Evolutionary conservation across 2,888 invertebrate species (phyloP).

Genomic region (Amphipoea lucens): DNA sequence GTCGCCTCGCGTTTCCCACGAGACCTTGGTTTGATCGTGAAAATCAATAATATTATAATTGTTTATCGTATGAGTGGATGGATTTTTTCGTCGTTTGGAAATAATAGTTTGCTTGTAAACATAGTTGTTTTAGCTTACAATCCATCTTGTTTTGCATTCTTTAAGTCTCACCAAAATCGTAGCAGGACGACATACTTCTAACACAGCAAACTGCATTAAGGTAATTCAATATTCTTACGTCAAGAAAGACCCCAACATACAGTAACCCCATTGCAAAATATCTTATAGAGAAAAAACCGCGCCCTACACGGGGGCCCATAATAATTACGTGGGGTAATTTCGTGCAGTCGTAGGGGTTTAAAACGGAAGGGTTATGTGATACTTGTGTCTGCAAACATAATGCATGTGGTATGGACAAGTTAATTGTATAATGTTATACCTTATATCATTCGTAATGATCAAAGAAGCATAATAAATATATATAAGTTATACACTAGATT

Average conservation of each 20-base stretch:
- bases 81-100: slow-evolving; percentile 11
- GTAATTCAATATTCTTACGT: slow-evolving; percentile 66
- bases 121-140: not conserved
- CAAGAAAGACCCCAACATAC: slow-evolving; percentile 61
- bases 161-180: slow-evolving; percentile 4
- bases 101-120: not conserved
- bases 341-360: slow-evolving; percentile 79
- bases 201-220: slow-evolving; percentile 34
- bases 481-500: too few species aligned
- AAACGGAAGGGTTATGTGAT: slow-evolving; percentile 78
- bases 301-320: slow-evolving; percentile 76
- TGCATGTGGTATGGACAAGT: slow-evolving; percentile 31
- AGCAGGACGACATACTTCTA: slow-evolving; percentile 1
- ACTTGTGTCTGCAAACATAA: slow-evolving; percentile 53
- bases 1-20: slow-evolving; percentile 18
- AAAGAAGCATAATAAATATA: slow-evolving; percentile 10
- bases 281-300: slow-evolving; percentile 78
- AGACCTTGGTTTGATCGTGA: slow-evolving; percentile 47
- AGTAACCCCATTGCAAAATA: slow-evolving; percentile 75
- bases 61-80: slow-evolving; percentile 25
- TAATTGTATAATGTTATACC: slow-evolving; percentile 48
- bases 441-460: slow-evolving; percentile 23
- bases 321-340: slow-evolving; percentile 85
- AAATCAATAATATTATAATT: slow-evolving; percentile 61
- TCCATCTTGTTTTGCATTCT: not conserved